Evolutionary conservation across 2,888 invertebrate species (phyloP), one percentile per base, ranked within the genome.

Genomic region (Perithous albicinctus): DNA sequence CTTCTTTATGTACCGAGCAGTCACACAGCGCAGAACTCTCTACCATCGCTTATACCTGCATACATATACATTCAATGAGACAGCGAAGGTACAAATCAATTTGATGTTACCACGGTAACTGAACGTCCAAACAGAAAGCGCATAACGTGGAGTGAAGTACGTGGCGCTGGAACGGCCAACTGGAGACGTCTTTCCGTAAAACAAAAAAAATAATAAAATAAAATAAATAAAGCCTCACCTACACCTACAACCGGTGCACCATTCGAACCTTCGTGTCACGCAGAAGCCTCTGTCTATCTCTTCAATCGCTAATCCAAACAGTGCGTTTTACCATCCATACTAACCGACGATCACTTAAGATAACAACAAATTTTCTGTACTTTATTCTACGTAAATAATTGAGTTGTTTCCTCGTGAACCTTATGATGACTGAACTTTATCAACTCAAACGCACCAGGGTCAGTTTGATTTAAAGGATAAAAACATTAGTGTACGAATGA

Each of bases 71-170:
- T 43, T 5, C 43, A 1, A 79, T 70, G 61, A 84, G 86, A 32
- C 35, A 32, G 15, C 80, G 73, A 78, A 84, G 86, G 85, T 84
- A 87, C 87, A 78, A 90, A 92, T 91, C 92, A 91, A 91, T 91
- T 89, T 87, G 84, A 88, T 86, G 91, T 91, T 90, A 85, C 88
- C 89, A 85, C 82, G 90, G 91, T 84, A 88, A 91, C 92, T 81
- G 69, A 54, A 80, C 75, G 87, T 70, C 87, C 91, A 92, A 92
- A 92, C 91, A 91, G 82, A 82, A 70, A 75, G 66, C 59, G 29
- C 41, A 12, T 41, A 70, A 56, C 38, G 20, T 23, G 38, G 38
- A 38, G 38, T 38, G 48, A 74, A 51, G 72, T 10, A 23, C 54
- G 43, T 5, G 23, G 35, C 38, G 41, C 35, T 41, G 38, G 29